phyloP scores from a whole-genome alignment of 2,888 invertebrate species.

The Serripes groenlandicus region DNA sequence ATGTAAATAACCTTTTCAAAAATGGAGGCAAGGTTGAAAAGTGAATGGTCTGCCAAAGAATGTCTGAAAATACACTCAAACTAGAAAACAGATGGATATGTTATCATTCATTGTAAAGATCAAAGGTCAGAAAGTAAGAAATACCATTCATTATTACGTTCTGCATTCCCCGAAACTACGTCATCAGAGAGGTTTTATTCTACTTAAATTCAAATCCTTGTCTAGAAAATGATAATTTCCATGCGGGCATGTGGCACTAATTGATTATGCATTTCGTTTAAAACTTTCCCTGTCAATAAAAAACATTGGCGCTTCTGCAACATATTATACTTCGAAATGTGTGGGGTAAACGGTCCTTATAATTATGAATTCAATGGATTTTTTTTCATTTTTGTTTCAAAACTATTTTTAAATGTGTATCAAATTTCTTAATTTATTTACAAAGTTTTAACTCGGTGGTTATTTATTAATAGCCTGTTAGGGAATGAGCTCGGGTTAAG shows the following conservation, averaged over 20 bases:
- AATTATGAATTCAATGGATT: too few relatives aligned
- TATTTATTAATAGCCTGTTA: too few relatives aligned
- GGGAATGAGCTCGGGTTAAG: too few relatives aligned
- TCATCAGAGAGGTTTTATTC: background rate
- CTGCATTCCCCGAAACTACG: background rate
- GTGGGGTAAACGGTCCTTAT: too few relatives aligned
- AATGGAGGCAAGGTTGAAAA: background rate
- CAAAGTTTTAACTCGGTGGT: too few relatives aligned
- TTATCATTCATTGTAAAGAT: conserved; percentile 1
- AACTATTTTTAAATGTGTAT: too few relatives aligned
- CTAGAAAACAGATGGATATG: background rate
- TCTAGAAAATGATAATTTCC: background rate
- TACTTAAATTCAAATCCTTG: background rate
- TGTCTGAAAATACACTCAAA: background rate
- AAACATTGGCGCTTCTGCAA: too few relatives aligned
- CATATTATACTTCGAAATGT: too few relatives aligned
- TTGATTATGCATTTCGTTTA: conserved; percentile 2
- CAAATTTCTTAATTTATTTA: too few relatives aligned
- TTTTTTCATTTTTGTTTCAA: too few relatives aligned
- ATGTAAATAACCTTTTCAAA: background rate
- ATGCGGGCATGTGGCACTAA: background rate
- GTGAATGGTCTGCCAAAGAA: background rate
- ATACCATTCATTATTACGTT: background rate
- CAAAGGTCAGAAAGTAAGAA: background rate
- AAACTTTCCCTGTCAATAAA: too few relatives aligned